phyloP scores from a whole-genome alignment of 92 coral and sea anemone species.

The Palythoa grandiflora region DNA sequence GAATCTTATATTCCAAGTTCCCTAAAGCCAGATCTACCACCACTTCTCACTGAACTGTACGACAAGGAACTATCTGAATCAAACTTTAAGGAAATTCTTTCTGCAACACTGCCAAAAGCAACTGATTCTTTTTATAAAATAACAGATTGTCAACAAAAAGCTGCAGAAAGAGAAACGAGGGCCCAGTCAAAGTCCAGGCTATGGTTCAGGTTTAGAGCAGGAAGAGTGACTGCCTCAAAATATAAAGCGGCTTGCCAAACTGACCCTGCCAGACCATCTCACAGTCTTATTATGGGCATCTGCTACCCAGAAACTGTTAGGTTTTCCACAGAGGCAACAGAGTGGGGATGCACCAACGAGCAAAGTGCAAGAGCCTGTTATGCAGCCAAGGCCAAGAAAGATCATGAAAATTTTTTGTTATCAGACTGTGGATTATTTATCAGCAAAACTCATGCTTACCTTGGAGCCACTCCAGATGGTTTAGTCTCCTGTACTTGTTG shows the following conservation, averaged over 20 bases:
- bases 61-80: slow-evolving; percentile 17
- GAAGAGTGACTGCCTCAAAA: slow-evolving; percentile 62
- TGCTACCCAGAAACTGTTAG: slow-evolving; percentile 62
- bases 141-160: slow-evolving; percentile 33
- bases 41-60: slow-evolving; percentile 26
- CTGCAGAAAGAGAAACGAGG: slow-evolving; percentile 56
- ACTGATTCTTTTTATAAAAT: not conserved
- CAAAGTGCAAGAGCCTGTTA: not conserved
- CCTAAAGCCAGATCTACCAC: slow-evolving; percentile 30
- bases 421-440: not conserved
- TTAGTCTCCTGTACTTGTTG: slow-evolving; percentile 49
- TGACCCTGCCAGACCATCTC: slow-evolving; percentile 51
- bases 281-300: slow-evolving; percentile 54
- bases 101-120: slow-evolving; percentile 10
- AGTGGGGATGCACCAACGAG: slow-evolving; percentile 62
- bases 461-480: slow-evolving; percentile 11
- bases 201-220: slow-evolving; percentile 57
- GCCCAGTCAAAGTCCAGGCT: slow-evolving; percentile 52
- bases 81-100: slow-evolving; percentile 22
- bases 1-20: slow-evolving; percentile 46
- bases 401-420: not conserved
- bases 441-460: not conserved
- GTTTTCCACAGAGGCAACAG: slow-evolving; percentile 59
- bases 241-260: slow-evolving; percentile 60
- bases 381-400: not conserved